Percentiles rank a stretch among this genome's conserved stretches.
Conservation (phyloP, 1,140 invertebrate genomes). For the Formica exsecta region DNA sequence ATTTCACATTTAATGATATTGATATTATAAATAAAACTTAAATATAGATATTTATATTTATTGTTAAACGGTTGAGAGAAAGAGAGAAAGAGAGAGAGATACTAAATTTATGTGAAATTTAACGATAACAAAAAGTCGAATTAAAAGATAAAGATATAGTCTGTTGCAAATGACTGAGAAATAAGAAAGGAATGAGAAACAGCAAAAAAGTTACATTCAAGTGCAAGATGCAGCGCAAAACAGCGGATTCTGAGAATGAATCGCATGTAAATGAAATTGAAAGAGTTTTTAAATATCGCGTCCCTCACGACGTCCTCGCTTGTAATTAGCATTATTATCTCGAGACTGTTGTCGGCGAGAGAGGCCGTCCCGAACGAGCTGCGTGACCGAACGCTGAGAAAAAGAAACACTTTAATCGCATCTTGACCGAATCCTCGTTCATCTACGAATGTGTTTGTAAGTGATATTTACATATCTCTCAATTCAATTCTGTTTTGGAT, state of each 20-base stretch:
- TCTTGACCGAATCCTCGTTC: conserved; percentile 54
- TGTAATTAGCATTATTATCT: conserved; percentile 81
- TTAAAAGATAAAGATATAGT: conserved; percentile 10
- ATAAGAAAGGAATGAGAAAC: background rate
- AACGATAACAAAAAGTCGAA: background rate
- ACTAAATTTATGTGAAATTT: background rate
- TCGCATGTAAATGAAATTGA: conserved; percentile 79
- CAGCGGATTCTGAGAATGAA: conserved; percentile 75
- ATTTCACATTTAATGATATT: too few species aligned
- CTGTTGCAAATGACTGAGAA: background rate
- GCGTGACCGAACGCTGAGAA: conserved; percentile 75
- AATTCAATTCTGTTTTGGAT: conserved; percentile 13
- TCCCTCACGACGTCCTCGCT: conserved; percentile 64
- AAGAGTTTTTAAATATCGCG: conserved; percentile 78
- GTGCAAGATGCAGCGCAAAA: conserved; percentile 52
- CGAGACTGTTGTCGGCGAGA: conserved; percentile 63
- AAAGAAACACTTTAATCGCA: conserved; percentile 69
- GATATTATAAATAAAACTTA: conserved; percentile 23
- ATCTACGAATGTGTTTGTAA: conserved; percentile 7
- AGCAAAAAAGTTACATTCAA: conserved; percentile 21
- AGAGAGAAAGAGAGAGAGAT: too few species aligned
- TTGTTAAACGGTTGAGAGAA: background rate
- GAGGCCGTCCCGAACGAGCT: conserved; percentile 58
- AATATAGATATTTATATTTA: background rate
- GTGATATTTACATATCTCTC: background rate